These are phyloP conservation scores for cat (Felis catus) DNA, from an alignment of 2,113 vertebrate species.

Conservation along the genomic window DNA sequence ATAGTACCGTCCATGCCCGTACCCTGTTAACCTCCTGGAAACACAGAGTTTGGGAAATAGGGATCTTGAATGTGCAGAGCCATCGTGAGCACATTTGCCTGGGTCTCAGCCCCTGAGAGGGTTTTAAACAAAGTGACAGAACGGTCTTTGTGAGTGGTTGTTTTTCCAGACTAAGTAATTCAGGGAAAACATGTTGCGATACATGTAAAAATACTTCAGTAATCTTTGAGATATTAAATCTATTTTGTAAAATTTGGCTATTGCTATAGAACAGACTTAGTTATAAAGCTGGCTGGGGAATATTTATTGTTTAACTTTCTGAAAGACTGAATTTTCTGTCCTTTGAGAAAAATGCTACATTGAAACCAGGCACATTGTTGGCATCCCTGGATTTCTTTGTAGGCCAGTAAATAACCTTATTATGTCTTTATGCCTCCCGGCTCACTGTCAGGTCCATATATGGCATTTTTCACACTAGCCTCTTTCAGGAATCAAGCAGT, in stretches of 20 bases:
- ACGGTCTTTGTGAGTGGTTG: not conserved
- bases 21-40: not conserved
- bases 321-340: not conserved
- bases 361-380: not conserved
- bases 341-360: not conserved
- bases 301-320: not conserved
- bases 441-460: not conserved
- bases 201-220: not conserved
- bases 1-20: rapidly evolving
- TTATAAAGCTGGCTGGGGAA: not conserved
- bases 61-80: not conserved
- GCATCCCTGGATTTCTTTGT: rapidly evolving
- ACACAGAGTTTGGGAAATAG: not conserved
- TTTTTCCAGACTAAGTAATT: not conserved
- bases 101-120: not conserved
- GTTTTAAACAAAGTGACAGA: not conserved
- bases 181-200: not conserved
- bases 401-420: not conserved
- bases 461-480: not conserved
- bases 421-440: too few species aligned
- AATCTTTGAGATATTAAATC: not conserved
- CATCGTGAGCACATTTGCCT: not conserved
- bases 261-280: not conserved
- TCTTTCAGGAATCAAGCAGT: not conserved
- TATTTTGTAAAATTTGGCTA: not conserved